These are phyloP conservation scores for Apodemia mormo DNA, from an alignment of 2,888 invertebrate species.

Conservation along the genomic window DNA sequence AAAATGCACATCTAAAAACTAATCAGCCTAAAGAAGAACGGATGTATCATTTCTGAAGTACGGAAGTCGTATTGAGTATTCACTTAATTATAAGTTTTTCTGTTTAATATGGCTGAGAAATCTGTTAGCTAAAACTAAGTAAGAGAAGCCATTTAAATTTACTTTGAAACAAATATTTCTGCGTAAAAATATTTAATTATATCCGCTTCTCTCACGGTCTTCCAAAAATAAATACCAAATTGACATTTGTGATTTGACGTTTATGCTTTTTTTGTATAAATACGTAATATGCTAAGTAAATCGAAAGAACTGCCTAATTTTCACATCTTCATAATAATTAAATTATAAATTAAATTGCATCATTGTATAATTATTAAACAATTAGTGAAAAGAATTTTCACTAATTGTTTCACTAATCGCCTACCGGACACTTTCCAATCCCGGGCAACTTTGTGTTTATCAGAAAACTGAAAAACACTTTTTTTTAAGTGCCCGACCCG, in stretches of 20 bases:
- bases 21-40: constrained; percentile 8
- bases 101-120: constrained; percentile 10
- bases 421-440: no score
- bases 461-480: no score
- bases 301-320: no score
- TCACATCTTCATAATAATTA: no score
- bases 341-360: no score
- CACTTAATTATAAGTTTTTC: background rate
- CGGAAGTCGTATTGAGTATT: background rate
- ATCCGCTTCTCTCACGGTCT: constrained; percentile 52
- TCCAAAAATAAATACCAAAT: constrained; percentile 59
- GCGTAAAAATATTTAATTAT: constrained; percentile 51
- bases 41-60: constrained; percentile 10
- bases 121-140: constrained; percentile 1
- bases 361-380: no score
- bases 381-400: no score
- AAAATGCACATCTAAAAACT: constrained; percentile 3
- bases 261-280: no score
- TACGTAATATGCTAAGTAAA: no score
- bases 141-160: constrained; percentile 19
- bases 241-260: constrained; percentile 29
- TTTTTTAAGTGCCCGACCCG: no score
- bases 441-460: no score
- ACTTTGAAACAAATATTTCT: constrained; percentile 36
- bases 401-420: no score